Base-by-base conservation (phyloP, 2,888 invertebrate species). In the Drosophila rellima region DNA sequence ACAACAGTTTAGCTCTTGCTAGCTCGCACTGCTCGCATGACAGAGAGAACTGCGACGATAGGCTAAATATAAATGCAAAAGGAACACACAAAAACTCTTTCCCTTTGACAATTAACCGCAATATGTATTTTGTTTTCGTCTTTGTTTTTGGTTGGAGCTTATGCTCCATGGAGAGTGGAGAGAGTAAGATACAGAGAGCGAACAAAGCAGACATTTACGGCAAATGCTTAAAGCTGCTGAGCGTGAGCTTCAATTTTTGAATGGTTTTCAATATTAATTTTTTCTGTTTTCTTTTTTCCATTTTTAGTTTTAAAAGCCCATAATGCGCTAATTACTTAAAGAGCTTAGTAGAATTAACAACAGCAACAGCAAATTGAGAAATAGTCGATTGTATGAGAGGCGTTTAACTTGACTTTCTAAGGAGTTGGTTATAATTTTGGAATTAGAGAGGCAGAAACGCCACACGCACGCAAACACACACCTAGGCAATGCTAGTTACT, bases 331-430 rank as follows among this genome's bases (percentile, higher is more conserved):
- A 81, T 76, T 76, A 80, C 76, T 78, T 80, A 69, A 77, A 78
- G 66, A 78, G 76, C 76, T 74, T 68, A 70, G 59, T 61, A 51
- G 29, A 17, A 66, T 40, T 47, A 65, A 23, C 54, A 65, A 31
- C 50, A 73, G 52, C 59, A 55, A 65, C 52, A 59, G 60, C 55
- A 68, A 47, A 59, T 56, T 65, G 45, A 74, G 57, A 59, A 65
- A 73, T 52, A 73, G 63, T 45, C 47, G 26, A 47, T 37, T 18
- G 56, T 23, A 15, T 52, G 37, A 56, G 59, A 66, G 50, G 56
- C 62, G 56, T 64, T 77, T 64, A 74, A 74, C 82, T 74, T 62
- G 64, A 82, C 88, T 83, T 88, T 88, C 86, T 85, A 88, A 82
- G 82, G 74, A 88, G 70, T 61, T 59, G 44, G 35, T 42, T 45